phyloP scores from a whole-genome alignment of 2,888 invertebrate genomes.

The Hydropsyche betteni region DNA sequence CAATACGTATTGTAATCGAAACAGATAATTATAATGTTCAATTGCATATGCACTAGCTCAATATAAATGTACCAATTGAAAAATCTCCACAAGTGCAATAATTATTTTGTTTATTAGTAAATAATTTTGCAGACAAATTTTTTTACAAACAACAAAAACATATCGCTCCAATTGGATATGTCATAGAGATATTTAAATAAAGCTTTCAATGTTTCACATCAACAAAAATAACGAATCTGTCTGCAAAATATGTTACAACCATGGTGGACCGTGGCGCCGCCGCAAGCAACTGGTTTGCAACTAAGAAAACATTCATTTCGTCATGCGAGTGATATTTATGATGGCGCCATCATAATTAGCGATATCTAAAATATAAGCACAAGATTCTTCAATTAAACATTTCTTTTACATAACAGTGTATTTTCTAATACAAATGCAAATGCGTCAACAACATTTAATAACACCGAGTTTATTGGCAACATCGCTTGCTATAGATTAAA shows the following conservation, averaged over 20 bases:
- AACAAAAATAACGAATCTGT: not conserved
- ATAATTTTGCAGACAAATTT: conserved; percentile 31
- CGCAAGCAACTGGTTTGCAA: not conserved
- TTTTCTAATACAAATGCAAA: conserved; percentile 28
- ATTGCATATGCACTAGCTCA: too few species aligned
- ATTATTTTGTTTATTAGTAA: conserved; percentile 9
- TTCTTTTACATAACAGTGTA: conserved; percentile 24
- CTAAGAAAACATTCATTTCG: conserved; percentile 5
- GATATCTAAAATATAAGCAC: conserved; percentile 26
- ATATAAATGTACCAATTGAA: not conserved
- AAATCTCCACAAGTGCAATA: conserved; percentile 10
- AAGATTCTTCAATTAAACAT: not conserved
- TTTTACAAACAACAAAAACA: too few species aligned
- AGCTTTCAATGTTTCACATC: too few species aligned
- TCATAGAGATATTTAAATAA: too few species aligned
- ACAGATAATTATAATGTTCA: too few species aligned
- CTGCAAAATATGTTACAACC: conserved; percentile 28
- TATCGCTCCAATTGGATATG: too few species aligned
- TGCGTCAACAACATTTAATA: conserved; percentile 39
- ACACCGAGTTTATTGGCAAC: conserved; percentile 34
- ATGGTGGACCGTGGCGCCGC: conserved; percentile 34
- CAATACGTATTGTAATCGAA: too few species aligned
- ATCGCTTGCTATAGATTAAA: conserved; percentile 24
- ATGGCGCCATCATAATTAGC: conserved; percentile 31
- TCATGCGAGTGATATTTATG: not conserved